Evolutionary conservation across 2,888 invertebrate genomes (phyloP).

Genomic region (Caenorhabditis sp.): DNA sequence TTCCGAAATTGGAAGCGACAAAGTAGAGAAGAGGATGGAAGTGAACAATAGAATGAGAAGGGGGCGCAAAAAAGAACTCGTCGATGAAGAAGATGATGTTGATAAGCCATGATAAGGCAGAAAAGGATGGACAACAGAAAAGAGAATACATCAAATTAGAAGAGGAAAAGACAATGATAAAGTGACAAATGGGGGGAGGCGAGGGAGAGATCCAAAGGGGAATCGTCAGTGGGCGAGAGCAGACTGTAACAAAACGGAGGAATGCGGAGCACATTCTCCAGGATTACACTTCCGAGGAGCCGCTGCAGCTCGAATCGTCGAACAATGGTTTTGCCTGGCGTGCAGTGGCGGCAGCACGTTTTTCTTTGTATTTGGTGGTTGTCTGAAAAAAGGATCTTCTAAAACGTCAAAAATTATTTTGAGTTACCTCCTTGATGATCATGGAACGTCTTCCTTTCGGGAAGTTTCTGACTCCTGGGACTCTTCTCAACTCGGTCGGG

Average conservation of each 20-base stretch:
- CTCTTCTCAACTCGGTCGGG: conserved; percentile 48
- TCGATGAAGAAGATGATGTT: conserved; percentile 27
- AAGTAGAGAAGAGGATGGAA: not conserved
- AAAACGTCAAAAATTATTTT: not conserved
- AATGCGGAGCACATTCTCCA: not conserved
- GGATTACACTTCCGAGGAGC: conserved; percentile 30
- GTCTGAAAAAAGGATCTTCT: conserved; percentile 14
- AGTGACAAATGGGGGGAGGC: conserved; percentile 7
- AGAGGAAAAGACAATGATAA: conserved; percentile 33
- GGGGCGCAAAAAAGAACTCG: conserved; percentile 16
- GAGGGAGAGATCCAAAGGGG: conserved; percentile 11
- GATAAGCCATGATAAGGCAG: conserved; percentile 30
- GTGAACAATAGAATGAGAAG: not conserved
- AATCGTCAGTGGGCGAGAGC: not conserved
- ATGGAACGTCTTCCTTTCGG: conserved; percentile 64
- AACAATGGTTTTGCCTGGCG: conserved; percentile 9
- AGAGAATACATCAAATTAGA: conserved; percentile 15
- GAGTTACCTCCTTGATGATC: conserved; percentile 59
- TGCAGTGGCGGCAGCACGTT: not conserved
- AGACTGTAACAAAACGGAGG: not conserved
- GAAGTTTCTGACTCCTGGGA: conserved; percentile 65
- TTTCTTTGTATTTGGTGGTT: conserved; percentile 15
- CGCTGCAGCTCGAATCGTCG: conserved; percentile 18
- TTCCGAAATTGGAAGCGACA: conserved; percentile 18
- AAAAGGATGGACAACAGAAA: conserved; percentile 10